phyloP scores from a whole-genome alignment of 2,888 invertebrate species.

The Tetranychus truncatus region DNA sequence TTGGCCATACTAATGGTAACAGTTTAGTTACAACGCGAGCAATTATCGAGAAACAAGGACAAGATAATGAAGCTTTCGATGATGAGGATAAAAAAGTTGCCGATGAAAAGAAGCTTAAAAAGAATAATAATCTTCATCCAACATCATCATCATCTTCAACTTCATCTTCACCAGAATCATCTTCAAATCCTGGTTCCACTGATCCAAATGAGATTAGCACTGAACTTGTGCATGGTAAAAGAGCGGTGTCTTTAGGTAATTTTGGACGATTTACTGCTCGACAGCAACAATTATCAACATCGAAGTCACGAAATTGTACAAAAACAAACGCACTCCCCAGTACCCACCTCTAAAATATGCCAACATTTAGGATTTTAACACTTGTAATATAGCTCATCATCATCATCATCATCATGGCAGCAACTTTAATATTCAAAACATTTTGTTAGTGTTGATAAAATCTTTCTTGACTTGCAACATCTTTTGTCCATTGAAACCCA shows the following conservation, averaged over 20 bases:
- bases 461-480: too few relatives aligned
- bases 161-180: not conserved
- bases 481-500: too few relatives aligned
- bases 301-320: not conserved
- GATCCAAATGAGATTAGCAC: conserved; percentile 22
- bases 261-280: conserved; percentile 26
- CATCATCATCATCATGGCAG: not conserved
- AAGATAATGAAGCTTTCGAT: conserved; percentile 6
- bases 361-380: not conserved
- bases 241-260: conserved; percentile 27
- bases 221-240: conserved; percentile 27
- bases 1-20: not conserved
- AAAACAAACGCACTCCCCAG: not conserved
- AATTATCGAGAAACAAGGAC: not conserved
- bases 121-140: not conserved
- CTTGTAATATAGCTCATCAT: not conserved
- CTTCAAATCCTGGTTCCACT: not conserved
- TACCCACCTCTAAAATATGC: not conserved
- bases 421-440: not conserved
- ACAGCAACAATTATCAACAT: conserved; percentile 8
- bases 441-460: too few relatives aligned
- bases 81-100: not conserved
- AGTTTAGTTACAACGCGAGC: not conserved
- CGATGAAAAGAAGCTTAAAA: not conserved
- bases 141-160: not conserved